Evolutionary conservation across 2,113 vertebrate species (phyloP), one percentile per base, ranked within the genome.

Genomic region (Eretmochelys imbricata): DNA sequence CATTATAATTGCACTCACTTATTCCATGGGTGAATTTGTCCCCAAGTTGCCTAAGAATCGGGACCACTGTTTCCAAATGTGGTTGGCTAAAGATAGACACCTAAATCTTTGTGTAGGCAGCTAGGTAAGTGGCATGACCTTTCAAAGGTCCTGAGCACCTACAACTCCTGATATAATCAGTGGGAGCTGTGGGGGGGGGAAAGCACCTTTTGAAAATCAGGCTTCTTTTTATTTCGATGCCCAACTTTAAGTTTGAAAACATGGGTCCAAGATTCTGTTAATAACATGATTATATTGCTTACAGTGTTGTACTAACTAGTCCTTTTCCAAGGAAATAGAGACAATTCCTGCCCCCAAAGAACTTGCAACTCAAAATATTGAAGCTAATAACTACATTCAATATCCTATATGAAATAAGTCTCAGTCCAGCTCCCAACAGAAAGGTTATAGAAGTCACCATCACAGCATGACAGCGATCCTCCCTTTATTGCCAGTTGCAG

Each of bases 161-260:
- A 0, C 1, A 1, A 48, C 51, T 50, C 69, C 91, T 1, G 0
- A 8, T 16, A 2, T n/a, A 29, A 42, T 2, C 59, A 2, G 10
- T 17, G 10, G 0, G 0, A 16, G 6, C 49, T 84, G 29, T 46
- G 24, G 7, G 1, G 42, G 1, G 42, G 42, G 69, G 27, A 4
- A 35, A 42, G 49, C 27, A 17, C 14, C 87, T 50, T 81, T 3
- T 2, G 50, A 51, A 72, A 38, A 12, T 0, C 2, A 24, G 35
- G 22, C 14, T 5, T 3, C 10, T 19, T 27, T 88, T 55, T 29
- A 22, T 9, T 79, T 29, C 9, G 46, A 35, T 35, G 31, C 14
- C 62, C 62, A 65, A 35, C 62, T 65, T 65, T 16, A 65, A 65
- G 31, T 16, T n/a, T 65, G 62, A 65, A 65, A 65, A 65, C 14